Evolutionary conservation across 92 coral and sea anemone genomes (phyloP).

Genomic region (Scolanthus callimorphus): DNA sequence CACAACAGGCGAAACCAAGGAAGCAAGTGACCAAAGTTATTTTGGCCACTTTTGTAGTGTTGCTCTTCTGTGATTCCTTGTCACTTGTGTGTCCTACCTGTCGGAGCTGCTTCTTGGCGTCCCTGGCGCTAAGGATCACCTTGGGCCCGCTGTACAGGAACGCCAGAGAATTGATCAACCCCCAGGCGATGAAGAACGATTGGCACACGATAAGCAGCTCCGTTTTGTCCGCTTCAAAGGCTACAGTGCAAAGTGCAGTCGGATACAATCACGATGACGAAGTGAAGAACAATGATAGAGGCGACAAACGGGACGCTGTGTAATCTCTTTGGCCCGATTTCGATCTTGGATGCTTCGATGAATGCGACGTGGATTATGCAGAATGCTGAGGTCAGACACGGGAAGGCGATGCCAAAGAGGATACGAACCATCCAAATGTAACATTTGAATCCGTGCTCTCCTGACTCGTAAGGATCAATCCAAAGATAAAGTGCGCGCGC

Average conservation of each 20-base stretch:
- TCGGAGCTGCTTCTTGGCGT: slow-evolving; percentile 19
- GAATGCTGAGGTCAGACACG: slow-evolving; percentile 83
- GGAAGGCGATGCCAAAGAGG: slow-evolving; percentile 85
- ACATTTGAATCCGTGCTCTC: slow-evolving; percentile 50
- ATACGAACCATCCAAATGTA: slow-evolving; percentile 47
- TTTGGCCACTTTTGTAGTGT: slow-evolving; percentile 61
- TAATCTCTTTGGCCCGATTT: slow-evolving; percentile 37
- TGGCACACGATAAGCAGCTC: slow-evolving; percentile 64
- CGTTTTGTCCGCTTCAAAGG: slow-evolving; percentile 48
- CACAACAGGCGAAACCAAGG: slow-evolving; percentile 69
- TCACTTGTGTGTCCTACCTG: slow-evolving; percentile 1
- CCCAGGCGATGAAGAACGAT: slow-evolving; percentile 69
- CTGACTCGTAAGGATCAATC: slow-evolving; percentile 80
- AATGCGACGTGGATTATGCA: slow-evolving; percentile 81
- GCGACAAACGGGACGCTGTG: slow-evolving; percentile 56
- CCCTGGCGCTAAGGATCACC: slow-evolving; percentile 16
- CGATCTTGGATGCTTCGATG: slow-evolving; percentile 69
- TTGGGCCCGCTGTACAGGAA: slow-evolving; percentile 67
- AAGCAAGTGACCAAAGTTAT: slow-evolving; percentile 54
- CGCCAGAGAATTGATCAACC: slow-evolving; percentile 36
- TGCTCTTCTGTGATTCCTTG: slow-evolving; percentile 2
- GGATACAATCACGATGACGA: slow-evolving; percentile 57
- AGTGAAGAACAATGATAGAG: slow-evolving; percentile 58
- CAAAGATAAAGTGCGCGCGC: slow-evolving; percentile 61
- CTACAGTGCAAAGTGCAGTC: slow-evolving; percentile 64